Percentiles rank a stretch among this genome's conserved stretches.
phyloP scores from a whole-genome alignment of 2,113 vertebrate species.

The Pyrgilauda ruficollis region DNA sequence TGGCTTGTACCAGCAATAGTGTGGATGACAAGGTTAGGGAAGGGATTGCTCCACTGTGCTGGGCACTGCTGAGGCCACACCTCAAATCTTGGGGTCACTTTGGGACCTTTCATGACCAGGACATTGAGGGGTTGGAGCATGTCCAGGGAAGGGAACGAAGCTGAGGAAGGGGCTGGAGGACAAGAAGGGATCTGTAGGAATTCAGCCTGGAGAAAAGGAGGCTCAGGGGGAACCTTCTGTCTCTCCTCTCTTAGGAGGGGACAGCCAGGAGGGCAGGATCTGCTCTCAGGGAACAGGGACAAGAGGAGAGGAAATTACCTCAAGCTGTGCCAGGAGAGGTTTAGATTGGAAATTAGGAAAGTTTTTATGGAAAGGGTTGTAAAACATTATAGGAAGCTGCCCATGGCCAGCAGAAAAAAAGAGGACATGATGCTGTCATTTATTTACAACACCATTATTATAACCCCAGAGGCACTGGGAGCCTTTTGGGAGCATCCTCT shows the following conservation, averaged over 20 bases:
- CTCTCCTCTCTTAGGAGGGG: background rate
- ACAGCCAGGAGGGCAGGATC: accelerated
- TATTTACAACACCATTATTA: background rate
- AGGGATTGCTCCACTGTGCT: background rate
- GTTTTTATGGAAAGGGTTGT: background rate
- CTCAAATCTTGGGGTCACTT: accelerated
- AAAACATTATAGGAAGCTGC: background rate
- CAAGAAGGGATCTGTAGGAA: background rate
- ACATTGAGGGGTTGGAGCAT: accelerated
- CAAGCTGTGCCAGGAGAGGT: accelerated
- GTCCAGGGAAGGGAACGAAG: accelerated
- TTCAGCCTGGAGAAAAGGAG: background rate
- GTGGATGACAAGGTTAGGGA: background rate
- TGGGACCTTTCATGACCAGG: background rate
- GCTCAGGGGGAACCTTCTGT: background rate
- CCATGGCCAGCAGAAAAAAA: background rate
- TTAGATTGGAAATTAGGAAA: background rate
- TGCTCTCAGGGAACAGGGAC: background rate
- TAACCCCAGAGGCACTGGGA: background rate
- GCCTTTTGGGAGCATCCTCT: background rate
- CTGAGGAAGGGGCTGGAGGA: background rate
- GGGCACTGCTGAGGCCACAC: background rate
- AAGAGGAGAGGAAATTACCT: accelerated
- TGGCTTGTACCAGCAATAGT: background rate
- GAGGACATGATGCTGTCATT: accelerated